Evolutionary conservation across 2,888 invertebrate genomes (phyloP).

Genomic region (Drosophila merina): DNA sequence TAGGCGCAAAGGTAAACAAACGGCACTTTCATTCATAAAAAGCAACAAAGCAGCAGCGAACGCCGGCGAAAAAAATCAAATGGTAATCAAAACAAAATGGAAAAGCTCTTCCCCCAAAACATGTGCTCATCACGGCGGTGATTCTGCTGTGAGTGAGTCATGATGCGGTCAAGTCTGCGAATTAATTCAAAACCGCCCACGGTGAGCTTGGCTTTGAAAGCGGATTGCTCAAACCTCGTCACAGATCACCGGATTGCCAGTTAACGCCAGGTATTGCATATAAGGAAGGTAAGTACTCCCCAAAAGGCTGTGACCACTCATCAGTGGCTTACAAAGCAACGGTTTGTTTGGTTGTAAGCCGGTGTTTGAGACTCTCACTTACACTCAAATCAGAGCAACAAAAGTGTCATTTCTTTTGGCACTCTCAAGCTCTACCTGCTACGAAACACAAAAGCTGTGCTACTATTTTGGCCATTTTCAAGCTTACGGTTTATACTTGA

Average conservation of each 20-base stretch:
- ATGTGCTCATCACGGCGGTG: slow-evolving; percentile 27
- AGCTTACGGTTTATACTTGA: not conserved
- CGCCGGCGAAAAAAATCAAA: slow-evolving; percentile 18
- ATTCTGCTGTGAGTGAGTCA: slow-evolving; percentile 28
- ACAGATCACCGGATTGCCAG: slow-evolving; percentile 32
- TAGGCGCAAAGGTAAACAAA: slow-evolving; percentile 79
- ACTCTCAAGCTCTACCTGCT: slow-evolving; percentile 9
- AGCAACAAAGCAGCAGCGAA: slow-evolving; percentile 47
- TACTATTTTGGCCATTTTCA: not conserved
- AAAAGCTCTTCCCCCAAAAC: slow-evolving; percentile 40
- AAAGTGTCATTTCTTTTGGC: not conserved
- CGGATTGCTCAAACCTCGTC: slow-evolving; percentile 31
- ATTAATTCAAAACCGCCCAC: slow-evolving; percentile 30
- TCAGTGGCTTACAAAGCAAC: not conserved
- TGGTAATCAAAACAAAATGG: slow-evolving; percentile 56
- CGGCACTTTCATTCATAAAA: slow-evolving; percentile 81
- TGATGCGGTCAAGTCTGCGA: slow-evolving; percentile 14
- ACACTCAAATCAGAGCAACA: slow-evolving; percentile 7
- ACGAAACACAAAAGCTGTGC: not conserved
- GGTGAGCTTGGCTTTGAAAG: slow-evolving; percentile 16
- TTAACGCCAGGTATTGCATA: slow-evolving; percentile 23
- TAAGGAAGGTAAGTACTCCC: slow-evolving; percentile 29
- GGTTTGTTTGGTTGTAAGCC: not conserved
- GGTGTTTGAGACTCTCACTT: slow-evolving; percentile 10
- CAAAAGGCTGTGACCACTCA: slow-evolving; percentile 24